These are phyloP conservation scores for Agrypnus murinus DNA, from an alignment of 2,888 invertebrate species.

Conservation along the genomic window DNA sequence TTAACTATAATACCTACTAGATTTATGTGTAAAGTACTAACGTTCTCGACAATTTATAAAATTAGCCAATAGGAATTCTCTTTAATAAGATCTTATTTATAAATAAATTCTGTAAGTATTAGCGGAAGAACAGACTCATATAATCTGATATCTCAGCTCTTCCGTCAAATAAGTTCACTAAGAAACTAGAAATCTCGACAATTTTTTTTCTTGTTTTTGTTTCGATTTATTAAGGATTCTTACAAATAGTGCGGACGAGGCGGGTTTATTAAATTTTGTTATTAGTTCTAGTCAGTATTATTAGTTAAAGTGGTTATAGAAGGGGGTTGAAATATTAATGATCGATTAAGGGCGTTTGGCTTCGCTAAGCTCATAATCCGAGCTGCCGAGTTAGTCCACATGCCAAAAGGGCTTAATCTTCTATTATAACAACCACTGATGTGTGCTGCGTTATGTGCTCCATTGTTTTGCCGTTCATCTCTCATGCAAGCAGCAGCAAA, in stretches of 20 bases:
- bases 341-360: slow-evolving; percentile 59
- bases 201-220: too few species aligned
- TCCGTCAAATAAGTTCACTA: too few species aligned
- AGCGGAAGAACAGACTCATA: too few species aligned
- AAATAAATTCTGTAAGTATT: too few species aligned
- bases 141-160: too few species aligned
- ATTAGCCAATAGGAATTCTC: too few species aligned
- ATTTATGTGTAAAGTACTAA: too few species aligned
- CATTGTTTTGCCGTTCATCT: slow-evolving; percentile 43
- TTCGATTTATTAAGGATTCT: too few species aligned
- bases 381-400: slow-evolving; percentile 58
- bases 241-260: slow-evolving; percentile 7
- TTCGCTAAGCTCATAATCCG: slow-evolving; percentile 57
- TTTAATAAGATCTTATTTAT: too few species aligned
- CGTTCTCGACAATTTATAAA: too few species aligned
- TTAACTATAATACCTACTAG: too few species aligned
- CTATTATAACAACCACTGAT: slow-evolving; percentile 60
- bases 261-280: slow-evolving; percentile 39
- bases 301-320: slow-evolving; percentile 47
- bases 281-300: slow-evolving; percentile 38
- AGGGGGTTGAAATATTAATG: slow-evolving; percentile 58
- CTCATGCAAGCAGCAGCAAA: slow-evolving; percentile 22
- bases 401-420: slow-evolving; percentile 62
- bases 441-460: slow-evolving; percentile 43
- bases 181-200: too few species aligned